Base-by-base conservation (phyloP, 2,797 vertebrate species). In the Acrossocheilus fasciatus region DNA sequence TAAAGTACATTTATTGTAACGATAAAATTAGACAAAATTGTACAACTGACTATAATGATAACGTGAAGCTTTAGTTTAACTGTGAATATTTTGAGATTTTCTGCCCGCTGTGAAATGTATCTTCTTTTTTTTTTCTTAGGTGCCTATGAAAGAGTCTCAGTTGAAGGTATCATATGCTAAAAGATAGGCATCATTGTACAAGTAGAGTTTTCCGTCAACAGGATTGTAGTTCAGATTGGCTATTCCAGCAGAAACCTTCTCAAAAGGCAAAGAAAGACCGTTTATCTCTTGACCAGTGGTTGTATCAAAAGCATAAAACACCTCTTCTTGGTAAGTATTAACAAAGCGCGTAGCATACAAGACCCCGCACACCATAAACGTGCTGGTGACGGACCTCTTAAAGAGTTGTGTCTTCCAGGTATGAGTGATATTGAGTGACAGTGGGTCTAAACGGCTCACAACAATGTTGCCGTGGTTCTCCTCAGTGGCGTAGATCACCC, bases 281-380 rank as follows among this genome's bases (percentile, higher is more conserved):
- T 93, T 93, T 90, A 93, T 93, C 81, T 95, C 94, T 62, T 30
- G 75, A 14, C 95, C 94, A 0, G 93, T 93, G 1, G 83, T 87
- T 0, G 94, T 95, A 91, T 96, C 92, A 0, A 95, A 96, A 30
- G 94, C 95, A 4, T 94, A 96, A 91, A 95, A 95, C 36, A 96
- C 93, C 90, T 95, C 95, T 69, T 96, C 95, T 0, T 0, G 84
- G 79, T 85, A 82, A 0, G 90, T 89, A 23, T 88, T 89, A 41
- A 92, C 79, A 26, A 85, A 95, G 0, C 95, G 94, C 1, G 94
- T 95, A 0, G 93, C 95, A 1, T 95, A 96, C 74, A 96, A 43
- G 82, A 95, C 94, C 0, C 95, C 94, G 0, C 95, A 96, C 77
- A 87, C 93, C 93, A 95, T 92, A 89, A 96, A 96, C 2, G 95